These are phyloP conservation scores for Aurelia aurita complex sp. Pacific DNA, from an alignment of 30 jellyfish, hydroid and myxozoan species.

Conservation along the genomic window DNA sequence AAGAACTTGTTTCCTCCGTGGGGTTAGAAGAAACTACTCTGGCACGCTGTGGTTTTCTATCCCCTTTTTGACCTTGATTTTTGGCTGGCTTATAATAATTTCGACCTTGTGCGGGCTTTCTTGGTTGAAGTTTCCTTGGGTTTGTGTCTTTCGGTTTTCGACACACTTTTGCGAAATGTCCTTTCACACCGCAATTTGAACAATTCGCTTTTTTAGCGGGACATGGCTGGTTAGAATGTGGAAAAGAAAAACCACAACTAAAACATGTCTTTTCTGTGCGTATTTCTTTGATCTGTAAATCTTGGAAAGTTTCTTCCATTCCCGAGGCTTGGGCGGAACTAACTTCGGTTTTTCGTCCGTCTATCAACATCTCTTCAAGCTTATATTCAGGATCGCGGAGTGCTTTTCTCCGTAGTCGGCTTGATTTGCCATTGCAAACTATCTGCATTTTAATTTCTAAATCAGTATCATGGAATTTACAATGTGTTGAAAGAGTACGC, in stretches of 20 bases:
- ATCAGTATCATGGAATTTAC: too few species aligned
- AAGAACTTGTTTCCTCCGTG: background rate
- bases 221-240: slow-evolving; percentile 28
- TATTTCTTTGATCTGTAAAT: slow-evolving; percentile 14
- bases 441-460: too few species aligned
- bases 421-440: too few species aligned
- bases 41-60: background rate
- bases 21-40: background rate
- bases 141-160: background rate
- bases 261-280: slow-evolving; percentile 22
- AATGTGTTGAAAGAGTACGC: too few species aligned
- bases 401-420: too few species aligned
- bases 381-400: too few species aligned
- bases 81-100: background rate
- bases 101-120: background rate
- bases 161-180: slow-evolving; percentile 54
- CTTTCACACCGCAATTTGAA: slow-evolving; percentile 37
- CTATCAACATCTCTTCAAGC: too few species aligned
- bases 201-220: slow-evolving; percentile 30
- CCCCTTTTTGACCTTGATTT: background rate
- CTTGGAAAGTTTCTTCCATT: slow-evolving; percentile 37
- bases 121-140: background rate
- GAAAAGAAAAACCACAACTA: slow-evolving; percentile 31
- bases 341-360: too few species aligned
- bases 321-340: slow-evolving; percentile 55